Percentiles rank a stretch among this genome's conserved stretches.
Conservation (phyloP, 2,113 vertebrate genomes). For the Ploceus nigricollis region DNA sequence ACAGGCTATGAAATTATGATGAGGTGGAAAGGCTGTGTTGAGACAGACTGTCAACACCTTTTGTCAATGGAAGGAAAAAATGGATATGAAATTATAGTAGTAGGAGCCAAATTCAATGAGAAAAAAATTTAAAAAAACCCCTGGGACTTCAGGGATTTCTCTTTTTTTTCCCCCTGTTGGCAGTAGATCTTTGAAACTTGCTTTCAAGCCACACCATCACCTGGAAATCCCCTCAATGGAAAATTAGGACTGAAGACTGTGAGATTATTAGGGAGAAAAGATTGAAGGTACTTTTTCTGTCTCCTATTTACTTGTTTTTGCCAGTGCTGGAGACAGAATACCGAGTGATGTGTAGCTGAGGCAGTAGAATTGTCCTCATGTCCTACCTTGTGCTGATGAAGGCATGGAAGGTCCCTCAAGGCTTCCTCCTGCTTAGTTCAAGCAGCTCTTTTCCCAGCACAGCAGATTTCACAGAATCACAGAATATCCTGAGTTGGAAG, state of each 20-base stretch:
- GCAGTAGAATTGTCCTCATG: background rate
- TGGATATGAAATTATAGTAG: background rate
- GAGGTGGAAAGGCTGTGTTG: background rate
- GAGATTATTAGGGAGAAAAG: background rate
- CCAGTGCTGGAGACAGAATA: background rate
- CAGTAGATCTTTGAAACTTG: background rate
- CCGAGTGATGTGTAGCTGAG: background rate
- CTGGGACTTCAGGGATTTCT: accelerated
- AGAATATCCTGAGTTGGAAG: background rate
- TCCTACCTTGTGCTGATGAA: background rate
- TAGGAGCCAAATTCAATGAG: background rate
- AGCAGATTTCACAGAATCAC: background rate
- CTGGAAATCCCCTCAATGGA: background rate
- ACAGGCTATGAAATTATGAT: background rate
- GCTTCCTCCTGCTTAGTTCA: background rate
- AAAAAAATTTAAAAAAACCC: background rate
- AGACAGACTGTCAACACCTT: background rate
- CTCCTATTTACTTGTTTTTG: background rate
- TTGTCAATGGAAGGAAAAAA: background rate
- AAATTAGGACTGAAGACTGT: background rate
- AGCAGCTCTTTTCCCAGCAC: background rate
- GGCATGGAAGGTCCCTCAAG: background rate
- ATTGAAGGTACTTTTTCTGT: background rate
- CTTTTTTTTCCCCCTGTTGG: background rate
- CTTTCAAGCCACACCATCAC: background rate